Percentiles rank a stretch among this genome's conserved stretches.
These are phyloP conservation scores for Drosophila funebris DNA, from an alignment of 1,140 invertebrate genomes.

Conservation along the genomic window DNA sequence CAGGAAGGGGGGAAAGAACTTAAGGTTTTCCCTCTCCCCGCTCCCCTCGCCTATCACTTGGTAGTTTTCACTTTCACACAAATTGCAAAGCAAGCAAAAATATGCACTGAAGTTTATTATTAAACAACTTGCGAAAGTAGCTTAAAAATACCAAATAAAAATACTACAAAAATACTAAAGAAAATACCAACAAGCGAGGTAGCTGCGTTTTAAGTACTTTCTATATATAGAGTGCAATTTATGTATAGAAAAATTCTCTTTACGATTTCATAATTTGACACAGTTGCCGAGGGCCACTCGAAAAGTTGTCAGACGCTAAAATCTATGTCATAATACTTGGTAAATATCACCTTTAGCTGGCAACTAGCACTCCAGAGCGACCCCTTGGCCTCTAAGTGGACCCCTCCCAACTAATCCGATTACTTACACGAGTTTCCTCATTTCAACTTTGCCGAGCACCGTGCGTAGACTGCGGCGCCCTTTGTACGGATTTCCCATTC, in stretches of 20 bases:
- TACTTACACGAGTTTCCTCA: slow-evolving; percentile 33
- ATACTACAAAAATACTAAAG: not conserved
- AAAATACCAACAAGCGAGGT: not conserved
- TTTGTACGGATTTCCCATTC: slow-evolving; percentile 31
- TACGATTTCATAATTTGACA: not conserved
- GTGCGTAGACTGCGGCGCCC: slow-evolving; percentile 24
- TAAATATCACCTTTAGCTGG: not conserved
- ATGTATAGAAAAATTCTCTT: not conserved
- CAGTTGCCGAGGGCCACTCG: slow-evolving; percentile 9
- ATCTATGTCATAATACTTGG: slow-evolving; percentile 26
- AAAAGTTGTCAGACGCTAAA: slow-evolving; percentile 22
- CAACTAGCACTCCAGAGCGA: not conserved
- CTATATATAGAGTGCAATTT: not conserved
- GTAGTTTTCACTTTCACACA: slow-evolving; percentile 48
- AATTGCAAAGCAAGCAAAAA: slow-evolving; percentile 10
- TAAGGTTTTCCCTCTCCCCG: not conserved
- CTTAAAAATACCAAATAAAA: not conserved
- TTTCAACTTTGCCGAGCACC: not conserved
- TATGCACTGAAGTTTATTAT: slow-evolving; percentile 26
- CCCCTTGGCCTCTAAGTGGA: slow-evolving; percentile 13
- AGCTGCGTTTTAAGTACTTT: not conserved
- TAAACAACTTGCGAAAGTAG: not conserved
- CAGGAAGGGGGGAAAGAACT: not conserved
- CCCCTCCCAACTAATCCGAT: slow-evolving; percentile 43
- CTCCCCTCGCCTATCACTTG: not conserved